These are phyloP conservation scores for Phrynocephalus guinanensis DNA, from an alignment of 2,797 vertebrate genomes.

Conservation along the genomic window DNA sequence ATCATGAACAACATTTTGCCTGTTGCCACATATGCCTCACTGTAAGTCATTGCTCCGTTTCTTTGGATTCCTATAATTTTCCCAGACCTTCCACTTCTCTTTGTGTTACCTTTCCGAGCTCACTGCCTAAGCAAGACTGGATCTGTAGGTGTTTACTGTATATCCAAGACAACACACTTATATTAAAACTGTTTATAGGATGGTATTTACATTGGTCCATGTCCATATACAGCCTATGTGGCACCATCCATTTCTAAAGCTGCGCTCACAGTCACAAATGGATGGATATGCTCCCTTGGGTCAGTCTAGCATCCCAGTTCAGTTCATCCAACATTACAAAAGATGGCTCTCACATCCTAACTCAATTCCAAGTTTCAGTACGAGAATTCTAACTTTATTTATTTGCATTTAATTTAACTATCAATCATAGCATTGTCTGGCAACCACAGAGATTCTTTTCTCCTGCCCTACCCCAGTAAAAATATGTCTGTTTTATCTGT, in stretches of 20 bases:
- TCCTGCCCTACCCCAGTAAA: background rate
- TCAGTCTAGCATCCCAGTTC: background rate
- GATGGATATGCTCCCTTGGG: background rate
- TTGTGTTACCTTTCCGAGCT: background rate
- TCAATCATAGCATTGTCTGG: background rate
- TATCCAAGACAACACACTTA: background rate
- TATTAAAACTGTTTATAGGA: background rate
- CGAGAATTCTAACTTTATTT: background rate
- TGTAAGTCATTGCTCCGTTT: too few relatives aligned
- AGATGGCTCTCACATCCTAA: background rate
- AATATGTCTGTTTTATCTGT: constrained; percentile 1
- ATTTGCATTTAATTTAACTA: constrained; percentile 27
- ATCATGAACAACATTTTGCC: background rate
- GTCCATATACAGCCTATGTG: background rate
- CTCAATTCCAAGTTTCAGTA: background rate
- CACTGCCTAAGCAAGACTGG: background rate
- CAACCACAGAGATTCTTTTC: background rate
- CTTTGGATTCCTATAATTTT: background rate
- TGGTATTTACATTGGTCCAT: background rate
- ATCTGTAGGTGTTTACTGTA: background rate
- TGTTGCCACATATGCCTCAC: background rate
- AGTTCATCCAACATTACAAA: background rate
- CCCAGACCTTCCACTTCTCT: background rate
- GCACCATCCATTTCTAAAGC: background rate
- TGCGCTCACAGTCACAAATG: background rate